Evolutionary conservation across 2,888 invertebrate species (phyloP), one percentile per base, ranked within the genome.

Genomic region (Lasiommata megera): DNA sequence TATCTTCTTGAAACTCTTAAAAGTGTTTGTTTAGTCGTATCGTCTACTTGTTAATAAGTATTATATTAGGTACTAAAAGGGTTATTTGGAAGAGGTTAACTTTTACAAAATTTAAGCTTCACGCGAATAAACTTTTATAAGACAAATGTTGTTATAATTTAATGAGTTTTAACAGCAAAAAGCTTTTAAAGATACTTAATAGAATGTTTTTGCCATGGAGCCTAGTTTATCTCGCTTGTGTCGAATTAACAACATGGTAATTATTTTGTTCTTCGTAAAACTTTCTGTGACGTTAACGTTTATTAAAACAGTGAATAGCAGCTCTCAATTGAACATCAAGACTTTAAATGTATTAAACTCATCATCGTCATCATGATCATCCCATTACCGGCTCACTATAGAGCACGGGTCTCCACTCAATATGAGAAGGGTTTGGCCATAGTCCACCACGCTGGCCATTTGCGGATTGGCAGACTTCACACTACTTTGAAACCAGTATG

Each of bases 151-250:
- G 43, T 52, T 54, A 60, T 37, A 36, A 43, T 54, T 56, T 58
- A 61, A 58, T 44, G 47, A 53, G 40, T 43, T 61, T 51, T 54
- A 43, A 61, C 57, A 61, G 14, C 40, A 37, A 58, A 66, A 61
- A 65, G 62, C 64, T 66, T 61, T 66, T 56, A 61, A 61, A 58
- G 43, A 63, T 56, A 34, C 54, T 63, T 61, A 51, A 62, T 46
- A 29, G 41, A 53, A 60, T 58, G 51, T 58, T 54, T 61, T 48
- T 41, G 52, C 43, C 46, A 38, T 17, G 23, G 44, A 47, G 31
- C 8, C 44, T 53, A 41, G 16, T 40, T 40, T 36, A 51, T 16
- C 36, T 38, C 8, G 12, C 37, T 34, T 38, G 34, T 51, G 12
- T 34, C 16, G 5, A 47, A 34, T 16, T 47, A 44, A 29, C 23